Percentiles rank a stretch among this genome's conserved stretches.
These are phyloP conservation scores for Neodiprion lecontei DNA, from an alignment of 1,140 invertebrate species.

Conservation along the genomic window DNA sequence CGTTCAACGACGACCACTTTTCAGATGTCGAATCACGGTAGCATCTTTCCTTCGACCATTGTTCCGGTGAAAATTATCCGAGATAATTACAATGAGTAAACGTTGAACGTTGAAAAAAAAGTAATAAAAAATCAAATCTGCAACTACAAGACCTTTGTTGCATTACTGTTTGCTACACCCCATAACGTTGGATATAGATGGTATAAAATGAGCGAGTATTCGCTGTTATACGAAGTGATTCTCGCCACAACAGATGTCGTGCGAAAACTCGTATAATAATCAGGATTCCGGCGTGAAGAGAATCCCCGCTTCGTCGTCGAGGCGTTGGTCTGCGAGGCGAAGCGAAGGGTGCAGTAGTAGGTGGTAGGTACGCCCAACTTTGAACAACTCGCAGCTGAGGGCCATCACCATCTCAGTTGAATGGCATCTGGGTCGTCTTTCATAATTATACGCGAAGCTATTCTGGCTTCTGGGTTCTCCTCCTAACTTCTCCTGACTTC, in stretches of 20 bases:
- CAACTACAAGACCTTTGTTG: no score
- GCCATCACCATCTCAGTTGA: conserved; percentile 10
- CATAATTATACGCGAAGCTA: conserved; percentile 38
- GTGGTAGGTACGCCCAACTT: conserved; percentile 17
- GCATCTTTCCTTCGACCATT: no score
- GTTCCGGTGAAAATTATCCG: no score
- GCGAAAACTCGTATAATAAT: no score
- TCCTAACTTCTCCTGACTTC: neutral
- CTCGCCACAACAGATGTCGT: no score
- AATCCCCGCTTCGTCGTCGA: neutral
- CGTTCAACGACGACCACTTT: no score
- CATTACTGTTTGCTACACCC: no score
- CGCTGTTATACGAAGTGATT: no score
- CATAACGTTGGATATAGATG: no score
- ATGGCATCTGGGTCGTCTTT: conserved; percentile 38
- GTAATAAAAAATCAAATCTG: neutral
- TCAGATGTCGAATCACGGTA: no score
- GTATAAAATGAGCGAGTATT: no score
- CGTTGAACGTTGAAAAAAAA: neutral
- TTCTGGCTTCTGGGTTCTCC: conserved; percentile 27
- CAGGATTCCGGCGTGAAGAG: neutral
- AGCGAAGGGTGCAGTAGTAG: neutral
- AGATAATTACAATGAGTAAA: no score
- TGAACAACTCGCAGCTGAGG: conserved; percentile 3
- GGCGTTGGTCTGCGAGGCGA: neutral